Base-by-base conservation (phyloP, 2,113 vertebrate genomes). In the Brachypteracias leptosomus region DNA sequence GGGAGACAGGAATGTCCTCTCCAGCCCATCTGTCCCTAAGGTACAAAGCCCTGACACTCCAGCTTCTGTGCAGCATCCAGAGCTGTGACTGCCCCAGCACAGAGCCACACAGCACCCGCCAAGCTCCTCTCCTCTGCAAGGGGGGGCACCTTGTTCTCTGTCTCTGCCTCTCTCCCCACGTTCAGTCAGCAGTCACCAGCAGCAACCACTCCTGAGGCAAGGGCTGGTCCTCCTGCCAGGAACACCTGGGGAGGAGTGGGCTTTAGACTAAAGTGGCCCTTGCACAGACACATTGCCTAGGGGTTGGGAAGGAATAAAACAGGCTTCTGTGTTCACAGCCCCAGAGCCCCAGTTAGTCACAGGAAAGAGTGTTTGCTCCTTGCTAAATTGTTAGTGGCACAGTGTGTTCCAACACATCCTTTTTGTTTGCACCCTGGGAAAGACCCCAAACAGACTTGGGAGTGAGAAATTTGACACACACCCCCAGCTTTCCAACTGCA, bases 381-480 rank as follows among this genome's bases (percentile, higher is more conserved):
- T 92, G 66, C 63, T 82, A 62, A 83, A 62, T 9, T 36, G 28
- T 46, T 18, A 78, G 26, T 38, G 63, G 44, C 28, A 68, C 57
- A 57, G 29, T 21, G 33, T 6, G 24, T 91, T 90, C 85, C 63
- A 88, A 76, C 86, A 85, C 20, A 38, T 7, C 19, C 4, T 38
- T 66, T 66, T 79, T 61, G 58, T 84, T 21, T 65, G 77, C 51
- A 70, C 42, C 25, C 55, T 49, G 70, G 75, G 33, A 73, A 83
- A 88, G 79, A 92, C 63, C 72, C 55, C 55, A 62, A 59, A 73
- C 71, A 87, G 65, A 78, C 44, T 61, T 1, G 2, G 54, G 44
- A 88, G 46, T 66, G 79, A 94, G 80, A 94, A 88, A 76, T 57
- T 6, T 68, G 61, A 89, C 58, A 77, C 59, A 83, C 82, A 2